A percentile compares a stretch with the other conserved stretches of the same genome.
Conservation (phyloP, 2,888 invertebrate genomes). For the Yponomeuta cagnagella region DNA sequence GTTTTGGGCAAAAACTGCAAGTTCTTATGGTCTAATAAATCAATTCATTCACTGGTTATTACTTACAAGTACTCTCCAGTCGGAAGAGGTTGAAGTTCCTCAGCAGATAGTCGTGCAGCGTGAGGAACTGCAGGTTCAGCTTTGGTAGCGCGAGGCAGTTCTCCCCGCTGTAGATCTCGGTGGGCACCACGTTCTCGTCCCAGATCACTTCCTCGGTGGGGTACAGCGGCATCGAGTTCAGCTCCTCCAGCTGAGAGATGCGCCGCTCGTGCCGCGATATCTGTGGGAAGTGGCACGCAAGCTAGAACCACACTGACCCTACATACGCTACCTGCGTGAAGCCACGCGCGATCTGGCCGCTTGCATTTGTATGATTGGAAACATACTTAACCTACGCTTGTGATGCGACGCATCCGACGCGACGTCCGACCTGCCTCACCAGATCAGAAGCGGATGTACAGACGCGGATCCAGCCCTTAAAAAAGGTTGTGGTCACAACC, state of each 20-base stretch:
- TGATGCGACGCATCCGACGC: too few relatives aligned
- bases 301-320: too few relatives aligned
- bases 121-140: slow-evolving; percentile 97
- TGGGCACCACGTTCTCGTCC: slow-evolving; percentile 99
- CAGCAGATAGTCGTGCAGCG: slow-evolving; percentile 97
- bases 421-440: too few relatives aligned
- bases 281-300: slow-evolving; percentile 41
- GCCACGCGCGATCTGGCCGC: too few relatives aligned
- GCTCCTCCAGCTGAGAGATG: slow-evolving; percentile 92
- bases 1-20: too few relatives aligned
- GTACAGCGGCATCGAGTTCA: slow-evolving; percentile 98
- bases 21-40: too few relatives aligned
- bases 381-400: too few relatives aligned
- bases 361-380: too few relatives aligned
- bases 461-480: too few relatives aligned
- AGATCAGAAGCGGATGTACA: too few relatives aligned
- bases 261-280: slow-evolving; percentile 91
- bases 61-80: slow-evolving; percentile 82
- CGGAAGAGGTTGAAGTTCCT: slow-evolving; percentile 98
- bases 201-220: slow-evolving; percentile 98
- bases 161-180: slow-evolving; percentile 97
- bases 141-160: slow-evolving; percentile 97
- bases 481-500: too few relatives aligned
- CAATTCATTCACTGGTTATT: neutral
- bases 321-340: too few relatives aligned